Evolutionary conservation across 2,888 invertebrate genomes (phyloP), one percentile per base, ranked within the genome.

Genomic region (Chironomus riparius): DNA sequence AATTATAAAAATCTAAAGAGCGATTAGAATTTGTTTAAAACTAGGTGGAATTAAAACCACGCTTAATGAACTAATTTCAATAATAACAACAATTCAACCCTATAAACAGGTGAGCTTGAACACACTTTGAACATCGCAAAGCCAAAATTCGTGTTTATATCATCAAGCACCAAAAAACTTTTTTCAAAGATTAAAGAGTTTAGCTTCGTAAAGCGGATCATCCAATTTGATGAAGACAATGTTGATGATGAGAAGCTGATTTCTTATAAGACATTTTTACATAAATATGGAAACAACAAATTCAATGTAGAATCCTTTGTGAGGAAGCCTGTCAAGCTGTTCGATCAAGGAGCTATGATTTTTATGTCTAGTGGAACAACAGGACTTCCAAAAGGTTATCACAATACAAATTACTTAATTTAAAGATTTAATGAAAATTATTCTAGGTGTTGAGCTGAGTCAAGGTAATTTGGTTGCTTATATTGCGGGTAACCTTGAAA

Each of bases 301-400:
- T n/a, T 76, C 77, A 28, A 47, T 77, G 13, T 69, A 10, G 77
- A 77, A 56, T 76, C 76, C 12, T 82, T 82, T 69, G 62, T 78
- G 77, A 78, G 79, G 2, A 76, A 76, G 12, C 77, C 80, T 0
- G 78, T 85, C 13, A 80, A 85, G 78, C 77, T 80, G 0, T 78
- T 79, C 47, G 81, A 85, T 76, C 81, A 84, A 75, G 77, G 81
- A n/a, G 80, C 83, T 1, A 80, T 84, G 0, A 81, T 88, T 77
- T 83, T 87, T 10, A 87, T 85, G 79, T 87, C 87, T 7, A 86
- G 87, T 78, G 88, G 88, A 48, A 88, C 88, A 0, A 83, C 83
- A 47, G 88, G 88, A 2, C 79, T 87, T 15, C 86, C 87, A 1
- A 87, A 88, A 80, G 87, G 86, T 13, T 87, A 87, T 47, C n/a